Conservation (phyloP, 1,140 invertebrate species). For the Onthophagus taurus region DNA sequence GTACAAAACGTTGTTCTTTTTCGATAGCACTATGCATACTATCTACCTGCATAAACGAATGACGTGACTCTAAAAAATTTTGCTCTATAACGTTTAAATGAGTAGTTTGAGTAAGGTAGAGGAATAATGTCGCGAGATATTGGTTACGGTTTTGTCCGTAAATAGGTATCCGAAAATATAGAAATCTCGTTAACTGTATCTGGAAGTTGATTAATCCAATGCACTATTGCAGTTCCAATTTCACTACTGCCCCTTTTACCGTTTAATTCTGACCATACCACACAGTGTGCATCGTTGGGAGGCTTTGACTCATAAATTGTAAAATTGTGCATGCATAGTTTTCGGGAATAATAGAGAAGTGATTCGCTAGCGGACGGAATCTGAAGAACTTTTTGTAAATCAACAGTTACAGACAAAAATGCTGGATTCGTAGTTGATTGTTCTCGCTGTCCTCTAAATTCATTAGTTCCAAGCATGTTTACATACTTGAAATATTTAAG, state of each 20-base stretch:
- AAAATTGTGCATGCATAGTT: slow-evolving; percentile 25
- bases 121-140: slow-evolving; percentile 10
- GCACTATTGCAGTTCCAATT: slow-evolving; percentile 17
- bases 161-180: slow-evolving; percentile 25
- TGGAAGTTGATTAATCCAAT: slow-evolving; percentile 17
- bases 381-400: slow-evolving; percentile 25
- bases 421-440: too few species aligned
- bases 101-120: slow-evolving; percentile 7
- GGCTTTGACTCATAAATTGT: slow-evolving; percentile 21
- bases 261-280: slow-evolving; percentile 23
- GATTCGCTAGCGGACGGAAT: slow-evolving; percentile 21
- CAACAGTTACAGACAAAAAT: slow-evolving; percentile 3
- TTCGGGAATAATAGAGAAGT: slow-evolving; percentile 23
- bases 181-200: slow-evolving; percentile 17
- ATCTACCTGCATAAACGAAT: slow-evolving; percentile 33
- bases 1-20: slow-evolving; percentile 15
- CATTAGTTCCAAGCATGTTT: too few species aligned
- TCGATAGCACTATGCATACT: slow-evolving; percentile 26
- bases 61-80: slow-evolving; percentile 32
- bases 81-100: slow-evolving; percentile 22
- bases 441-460: too few species aligned
- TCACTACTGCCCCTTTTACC: slow-evolving; percentile 22
- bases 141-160: slow-evolving; percentile 27
- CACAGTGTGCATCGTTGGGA: slow-evolving; percentile 17
- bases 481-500: too few species aligned